Base-by-base conservation (phyloP, 2,888 invertebrate species). In the Limenitis camilla region DNA sequence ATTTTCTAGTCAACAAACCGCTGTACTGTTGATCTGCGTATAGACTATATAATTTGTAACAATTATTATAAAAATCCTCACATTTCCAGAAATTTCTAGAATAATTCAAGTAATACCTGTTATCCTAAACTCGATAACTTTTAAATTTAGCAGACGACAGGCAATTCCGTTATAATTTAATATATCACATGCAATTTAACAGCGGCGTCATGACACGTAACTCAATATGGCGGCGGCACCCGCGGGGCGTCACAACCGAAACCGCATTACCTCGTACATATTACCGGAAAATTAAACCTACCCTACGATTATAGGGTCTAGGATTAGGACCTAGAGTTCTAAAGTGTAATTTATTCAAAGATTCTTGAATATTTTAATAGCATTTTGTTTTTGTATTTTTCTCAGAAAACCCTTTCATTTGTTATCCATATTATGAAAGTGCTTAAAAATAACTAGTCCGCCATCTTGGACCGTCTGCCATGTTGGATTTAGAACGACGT, bases 251-350 rank as follows among this genome's bases (percentile, higher is more conserved):
- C 58, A 58, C 59, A 54, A 55, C 61, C 60, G 59, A 59, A 63
- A 62, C 65, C 52, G 58, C 58, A 63, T 65, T 63, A 61, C 48
- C 56, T 43, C 55, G 53, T 58, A 61, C 55, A 61, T 52, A 62
- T 62, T 61, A 60, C 63, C 57, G 58, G 63, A 61, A 60, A 62
- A 64, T 62, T 61, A 59, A 59, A 58, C 58, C 58, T 58, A 49
- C 56, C 53, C 50, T 52, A 41, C 46, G 52, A 53, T 46, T 58
- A 60, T 44, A 44, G 10, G 1, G 19, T 39, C 45, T 45, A 40
- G 35, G 19, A 19, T 19, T 19, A 19, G 19, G 1, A 19, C 19
- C 19, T 19, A 19, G 19, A 19, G 19, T 19, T 19, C 19, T 19
- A 19, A 1, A 19, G 19, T 19, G 19, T 19, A 19, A 19, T 19